Evolutionary conservation across 1,140 invertebrate genomes (phyloP), one percentile per base, ranked within the genome.

Genomic region (Aphis craccivora): DNA sequence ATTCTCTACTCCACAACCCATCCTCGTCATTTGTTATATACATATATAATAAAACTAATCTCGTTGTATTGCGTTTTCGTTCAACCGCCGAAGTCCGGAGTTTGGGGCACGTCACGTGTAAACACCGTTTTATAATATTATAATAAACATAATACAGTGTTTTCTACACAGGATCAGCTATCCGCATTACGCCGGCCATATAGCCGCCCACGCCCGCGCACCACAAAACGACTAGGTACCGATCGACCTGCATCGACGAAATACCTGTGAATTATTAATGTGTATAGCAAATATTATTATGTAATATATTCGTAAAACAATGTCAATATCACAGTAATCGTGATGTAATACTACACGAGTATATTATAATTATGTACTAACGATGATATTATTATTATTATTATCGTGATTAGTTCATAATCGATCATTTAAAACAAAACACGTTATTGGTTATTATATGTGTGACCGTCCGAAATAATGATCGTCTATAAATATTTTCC

Each of bases 11-110:
- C 30, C 60, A 18, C 60, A n/a, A n/a, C 60, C 60, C n/a, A n/a
- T 18, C 60, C 60, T 14, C 30, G 30, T 35, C 60, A n/a, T 76
- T 76, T 76, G n/a, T 55, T 45, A 37, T 37, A 37, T 37, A 37
- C 20, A 51, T 60, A 30, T 67, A 67, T 76, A 76, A 30, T 35
- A 76, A 76, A 76, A 76, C 60, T 76, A 76, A 76, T 76, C 60
- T 76, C 60, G 60, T 76, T 76, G 60, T 76, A 76, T 76, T n/a
- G 60, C 60, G n/a, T 76, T n/a, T 76, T 76, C 60, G 60, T 76
- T 76, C 60, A n/a, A 76, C n/a, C 60, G 60, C n/a, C n/a, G 60
- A 14, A 76, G 60, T n/a, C 60, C 30, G n/a, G 60, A n/a, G 60
- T 30, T 30, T 18, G 14, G 60, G 18, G 30, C 60, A n/a, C 14